Evolutionary conservation across 64 coral and sea anemone species (phyloP).

Genomic region (Anthopleura sola): DNA sequence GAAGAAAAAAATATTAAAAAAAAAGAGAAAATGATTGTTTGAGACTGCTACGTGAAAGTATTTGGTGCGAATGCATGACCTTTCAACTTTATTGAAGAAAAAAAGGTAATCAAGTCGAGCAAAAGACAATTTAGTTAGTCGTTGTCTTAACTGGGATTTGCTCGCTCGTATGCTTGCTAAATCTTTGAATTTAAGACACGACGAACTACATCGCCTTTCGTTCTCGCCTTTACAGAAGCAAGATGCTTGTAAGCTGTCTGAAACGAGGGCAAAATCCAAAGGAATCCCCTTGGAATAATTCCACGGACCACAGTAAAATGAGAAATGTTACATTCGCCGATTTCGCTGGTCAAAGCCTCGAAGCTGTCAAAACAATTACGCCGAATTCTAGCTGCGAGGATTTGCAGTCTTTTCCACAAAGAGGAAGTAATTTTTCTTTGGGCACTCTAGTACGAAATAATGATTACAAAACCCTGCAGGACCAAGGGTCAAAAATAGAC

Average conservation of each 20-base stretch:
- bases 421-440: background rate
- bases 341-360: slow-evolving; percentile 4
- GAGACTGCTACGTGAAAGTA: background rate
- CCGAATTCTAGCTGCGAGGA: slow-evolving; percentile 18
- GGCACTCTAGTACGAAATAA: background rate
- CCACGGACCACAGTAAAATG: background rate
- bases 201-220: background rate
- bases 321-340: slow-evolving; percentile 23
- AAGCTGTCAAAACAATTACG: slow-evolving; percentile 4
- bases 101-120: background rate
- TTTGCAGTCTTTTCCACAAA: background rate
- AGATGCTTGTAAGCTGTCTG: slow-evolving; percentile 15
- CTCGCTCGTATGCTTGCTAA: background rate
- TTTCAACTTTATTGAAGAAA: background rate
- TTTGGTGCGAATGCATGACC: background rate
- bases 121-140: too few species aligned
- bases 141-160: background rate
- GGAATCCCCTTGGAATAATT: background rate
- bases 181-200: background rate
- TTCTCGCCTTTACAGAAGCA: background rate
- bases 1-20: background rate
- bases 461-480: background rate
- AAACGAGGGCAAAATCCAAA: background rate
- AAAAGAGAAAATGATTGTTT: background rate
- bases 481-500: background rate